Conservation (phyloP, 1,140 invertebrate species). For the Thereuonema tuberculata region DNA sequence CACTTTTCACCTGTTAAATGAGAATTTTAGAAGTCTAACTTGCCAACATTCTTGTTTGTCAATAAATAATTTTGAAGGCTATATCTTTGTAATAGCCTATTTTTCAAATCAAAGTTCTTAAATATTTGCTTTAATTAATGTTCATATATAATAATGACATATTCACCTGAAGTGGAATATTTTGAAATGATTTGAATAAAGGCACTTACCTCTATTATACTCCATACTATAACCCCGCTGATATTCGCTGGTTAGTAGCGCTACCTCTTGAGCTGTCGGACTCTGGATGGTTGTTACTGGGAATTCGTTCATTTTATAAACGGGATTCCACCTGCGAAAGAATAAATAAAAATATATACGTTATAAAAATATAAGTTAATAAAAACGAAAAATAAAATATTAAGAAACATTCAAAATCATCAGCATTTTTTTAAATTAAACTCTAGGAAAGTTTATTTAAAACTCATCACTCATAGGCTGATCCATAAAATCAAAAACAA, state of each 20-base stretch:
- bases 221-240: not conserved
- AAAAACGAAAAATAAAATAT: not conserved
- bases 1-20: too few species aligned
- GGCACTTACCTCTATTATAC: not conserved
- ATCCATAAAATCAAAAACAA: too few species aligned
- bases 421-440: not conserved
- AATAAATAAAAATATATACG: too few species aligned
- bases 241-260: not conserved
- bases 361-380: not conserved
- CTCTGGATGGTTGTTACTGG: not conserved
- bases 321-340: not conserved
- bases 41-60: too few species aligned
- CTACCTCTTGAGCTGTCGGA: not conserved
- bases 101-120: too few species aligned
- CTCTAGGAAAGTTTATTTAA: not conserved
- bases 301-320: constrained; percentile 2
- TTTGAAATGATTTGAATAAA: too few species aligned
- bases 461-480: not conserved
- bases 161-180: too few species aligned
- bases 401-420: not conserved
- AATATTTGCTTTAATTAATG: too few species aligned
- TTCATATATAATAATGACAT: too few species aligned
- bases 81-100: too few species aligned
- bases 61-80: too few species aligned
- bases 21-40: too few species aligned